A percentile compares a stretch with the other conserved stretches of the same genome.
Evolutionary conservation across 2,113 vertebrate species (phyloP).

Genomic region (Phyllostomus hastatus): DNA sequence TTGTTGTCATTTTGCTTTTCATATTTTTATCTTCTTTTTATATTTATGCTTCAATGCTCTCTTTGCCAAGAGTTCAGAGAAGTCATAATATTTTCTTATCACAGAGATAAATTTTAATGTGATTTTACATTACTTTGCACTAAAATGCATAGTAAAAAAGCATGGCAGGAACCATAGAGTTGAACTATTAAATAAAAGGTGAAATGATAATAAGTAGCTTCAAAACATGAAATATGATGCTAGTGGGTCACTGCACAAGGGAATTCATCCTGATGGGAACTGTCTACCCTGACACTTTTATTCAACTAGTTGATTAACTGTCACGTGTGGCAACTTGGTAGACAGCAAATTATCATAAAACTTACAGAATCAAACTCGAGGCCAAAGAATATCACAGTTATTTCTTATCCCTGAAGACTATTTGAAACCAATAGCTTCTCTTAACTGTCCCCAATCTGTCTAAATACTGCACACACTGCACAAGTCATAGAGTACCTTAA

Average conservation of each 20-base stretch:
- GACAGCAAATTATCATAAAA: constrained; percentile 30
- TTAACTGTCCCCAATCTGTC: neutral
- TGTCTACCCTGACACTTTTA: neutral
- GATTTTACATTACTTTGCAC: constrained; percentile 6
- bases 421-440: neutral
- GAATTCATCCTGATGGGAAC: neutral
- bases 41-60: neutral
- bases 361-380: neutral
- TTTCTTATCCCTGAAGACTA: neutral
- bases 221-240: neutral
- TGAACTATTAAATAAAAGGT: constrained; percentile 61
- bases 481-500: constrained; percentile 8
- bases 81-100: neutral
- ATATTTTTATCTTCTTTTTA: neutral
- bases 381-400: neutral
- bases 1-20: too few species aligned
- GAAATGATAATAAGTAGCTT: constrained; percentile 52
- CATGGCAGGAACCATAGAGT: neutral
- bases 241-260: constrained; percentile 5
- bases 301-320: neutral
- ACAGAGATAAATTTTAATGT: constrained; percentile 31
- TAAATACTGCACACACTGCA: neutral
- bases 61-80: neutral
- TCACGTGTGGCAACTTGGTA: neutral
- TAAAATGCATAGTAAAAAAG: neutral